phyloP scores from a whole-genome alignment of 2,113 vertebrate genomes.

The Cichladusa arquata region DNA sequence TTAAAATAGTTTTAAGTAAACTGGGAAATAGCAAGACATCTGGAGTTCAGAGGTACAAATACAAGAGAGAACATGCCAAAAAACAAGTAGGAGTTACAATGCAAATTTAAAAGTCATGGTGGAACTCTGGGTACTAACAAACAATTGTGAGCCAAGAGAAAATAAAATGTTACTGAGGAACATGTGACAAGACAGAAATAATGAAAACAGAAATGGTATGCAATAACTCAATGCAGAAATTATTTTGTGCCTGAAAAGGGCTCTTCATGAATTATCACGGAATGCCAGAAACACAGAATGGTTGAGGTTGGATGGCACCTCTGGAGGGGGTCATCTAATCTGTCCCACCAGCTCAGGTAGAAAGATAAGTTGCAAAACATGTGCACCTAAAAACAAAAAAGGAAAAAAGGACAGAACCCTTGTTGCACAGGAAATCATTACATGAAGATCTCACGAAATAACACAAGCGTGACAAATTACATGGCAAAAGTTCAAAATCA shows the following conservation, averaged over 20 bases:
- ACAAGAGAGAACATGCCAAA: background rate
- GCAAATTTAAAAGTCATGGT: background rate
- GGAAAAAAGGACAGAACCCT: background rate
- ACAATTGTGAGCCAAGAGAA: background rate
- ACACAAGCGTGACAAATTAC: background rate
- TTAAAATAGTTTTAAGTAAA: background rate
- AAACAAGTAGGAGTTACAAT: background rate
- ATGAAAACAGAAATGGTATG: constrained; percentile 6
- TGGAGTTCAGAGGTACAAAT: background rate
- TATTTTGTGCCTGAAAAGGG: background rate
- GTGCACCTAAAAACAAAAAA: background rate
- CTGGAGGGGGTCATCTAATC: background rate
- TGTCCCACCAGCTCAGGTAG: background rate
- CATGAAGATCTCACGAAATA: background rate
- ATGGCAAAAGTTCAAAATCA: constrained; percentile 28
- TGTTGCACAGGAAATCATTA: background rate
- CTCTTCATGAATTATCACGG: background rate
- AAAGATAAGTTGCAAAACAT: background rate
- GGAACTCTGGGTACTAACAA: background rate
- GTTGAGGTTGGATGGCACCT: background rate
- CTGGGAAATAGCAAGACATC: background rate
- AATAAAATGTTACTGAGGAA: background rate
- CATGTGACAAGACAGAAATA: background rate
- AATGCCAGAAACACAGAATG: background rate
- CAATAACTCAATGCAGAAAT: background rate